Evolutionary conservation across 2,797 vertebrate genomes (phyloP).

Genomic region (Enteromius mattozi): DNA sequence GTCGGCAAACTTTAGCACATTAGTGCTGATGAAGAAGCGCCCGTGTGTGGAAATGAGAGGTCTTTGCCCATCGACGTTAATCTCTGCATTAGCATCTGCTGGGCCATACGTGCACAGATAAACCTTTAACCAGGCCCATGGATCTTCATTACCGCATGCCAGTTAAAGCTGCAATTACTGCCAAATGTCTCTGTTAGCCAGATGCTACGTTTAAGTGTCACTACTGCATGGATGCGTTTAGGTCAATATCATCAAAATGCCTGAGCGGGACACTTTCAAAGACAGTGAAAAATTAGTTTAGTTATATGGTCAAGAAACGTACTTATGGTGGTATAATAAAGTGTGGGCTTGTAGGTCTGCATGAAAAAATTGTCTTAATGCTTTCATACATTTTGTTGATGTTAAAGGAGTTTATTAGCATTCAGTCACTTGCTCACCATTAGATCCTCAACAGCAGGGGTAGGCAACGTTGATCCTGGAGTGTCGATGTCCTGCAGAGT

Average conservation of each 20-base stretch:
- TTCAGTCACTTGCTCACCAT: no score
- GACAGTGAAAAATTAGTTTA: constrained; percentile 4
- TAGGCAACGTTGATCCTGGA: no score
- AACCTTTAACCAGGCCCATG: constrained; percentile 75
- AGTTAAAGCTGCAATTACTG: constrained; percentile 74
- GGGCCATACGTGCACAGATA: constrained; percentile 76
- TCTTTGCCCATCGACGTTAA: constrained; percentile 59
- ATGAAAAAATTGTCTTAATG: neutral
- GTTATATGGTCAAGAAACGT: neutral
- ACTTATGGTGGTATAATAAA: no score
- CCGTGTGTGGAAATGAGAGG: constrained; percentile 56
- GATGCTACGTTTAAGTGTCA: constrained; percentile 55
- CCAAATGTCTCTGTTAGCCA: constrained; percentile 68
- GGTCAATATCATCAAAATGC: constrained; percentile 46
- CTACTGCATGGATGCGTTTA: constrained; percentile 43
- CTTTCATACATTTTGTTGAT: neutral
- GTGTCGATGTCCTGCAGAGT: no score
- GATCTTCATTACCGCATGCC: constrained; percentile 81
- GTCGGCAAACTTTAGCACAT: constrained; percentile 41
- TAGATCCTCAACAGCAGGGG: no score
- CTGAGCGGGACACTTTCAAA: constrained; percentile 24
- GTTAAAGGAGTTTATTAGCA: neutral
- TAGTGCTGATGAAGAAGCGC: constrained; percentile 54
- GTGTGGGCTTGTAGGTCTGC: neutral
- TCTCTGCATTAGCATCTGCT: constrained; percentile 79